Percentiles rank a stretch among this genome's conserved stretches.
Evolutionary conservation across 2,888 invertebrate species (phyloP).

Genomic region (Pteria penguin): DNA sequence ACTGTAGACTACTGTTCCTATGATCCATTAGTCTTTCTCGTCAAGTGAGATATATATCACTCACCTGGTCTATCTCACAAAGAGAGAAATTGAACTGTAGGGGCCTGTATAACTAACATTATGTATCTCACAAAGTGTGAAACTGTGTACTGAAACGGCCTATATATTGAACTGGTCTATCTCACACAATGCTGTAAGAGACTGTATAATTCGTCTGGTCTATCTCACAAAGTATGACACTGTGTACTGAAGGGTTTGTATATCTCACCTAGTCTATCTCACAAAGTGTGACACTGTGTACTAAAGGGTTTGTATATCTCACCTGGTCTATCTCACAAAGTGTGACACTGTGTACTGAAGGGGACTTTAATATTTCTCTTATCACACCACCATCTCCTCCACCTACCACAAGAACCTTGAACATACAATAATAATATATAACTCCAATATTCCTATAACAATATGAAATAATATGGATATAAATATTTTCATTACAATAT

Average conservation of each 20-base stretch:
- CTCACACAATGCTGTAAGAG: no score
- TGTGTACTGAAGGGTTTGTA: constrained; percentile 57
- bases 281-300: constrained; percentile 69
- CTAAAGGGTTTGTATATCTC: constrained; percentile 47
- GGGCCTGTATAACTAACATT: no score
- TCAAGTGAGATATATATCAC: no score
- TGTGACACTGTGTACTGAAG: constrained; percentile 64
- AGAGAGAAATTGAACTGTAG: constrained; percentile 67
- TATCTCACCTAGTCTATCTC: constrained; percentile 73
- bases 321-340: constrained; percentile 77
- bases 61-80: constrained; percentile 73
- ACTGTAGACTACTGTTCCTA: no score
- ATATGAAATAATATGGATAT: no score
- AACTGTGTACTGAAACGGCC: no score
- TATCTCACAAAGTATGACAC: constrained; percentile 74
- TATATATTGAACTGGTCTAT: no score
- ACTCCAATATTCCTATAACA: no score
- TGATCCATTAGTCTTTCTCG: no score
- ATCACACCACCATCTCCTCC: constrained; percentile 77
- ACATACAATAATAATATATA: not conserved
- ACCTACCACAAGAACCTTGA: constrained; percentile 74
- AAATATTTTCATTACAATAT: no score
- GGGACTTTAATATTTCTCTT: constrained; percentile 71
- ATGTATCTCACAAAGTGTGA: no score
- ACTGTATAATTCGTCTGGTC: constrained; percentile 72